Percentiles rank a stretch among this genome's conserved stretches.
phyloP scores from a whole-genome alignment of 2,888 invertebrate genomes.

The Amphipoea lucens region DNA sequence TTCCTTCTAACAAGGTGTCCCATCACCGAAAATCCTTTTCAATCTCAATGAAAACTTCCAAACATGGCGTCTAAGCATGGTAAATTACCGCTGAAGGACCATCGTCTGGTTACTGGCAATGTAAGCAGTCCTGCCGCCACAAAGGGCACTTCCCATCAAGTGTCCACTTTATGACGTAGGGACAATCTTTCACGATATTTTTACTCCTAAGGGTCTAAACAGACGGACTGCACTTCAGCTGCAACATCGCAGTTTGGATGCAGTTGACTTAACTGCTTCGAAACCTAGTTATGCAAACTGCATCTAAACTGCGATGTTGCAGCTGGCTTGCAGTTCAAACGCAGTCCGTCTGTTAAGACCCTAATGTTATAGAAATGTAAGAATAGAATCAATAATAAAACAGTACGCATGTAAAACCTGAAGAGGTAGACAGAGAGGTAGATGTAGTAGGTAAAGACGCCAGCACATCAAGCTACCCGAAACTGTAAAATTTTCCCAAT shows the following conservation, averaged over 20 bases:
- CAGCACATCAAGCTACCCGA: too few relatives aligned
- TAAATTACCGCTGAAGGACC: slow-evolving; percentile 55
- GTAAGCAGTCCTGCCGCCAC: slow-evolving; percentile 50
- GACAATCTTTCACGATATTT: slow-evolving; percentile 40
- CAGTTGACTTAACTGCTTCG: too few relatives aligned
- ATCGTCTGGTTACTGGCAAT: slow-evolving; percentile 48
- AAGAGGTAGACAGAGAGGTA: background rate
- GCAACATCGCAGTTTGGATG: too few relatives aligned
- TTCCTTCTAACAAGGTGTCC: background rate
- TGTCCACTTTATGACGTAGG: slow-evolving; percentile 35
- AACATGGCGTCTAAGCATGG: slow-evolving; percentile 40
- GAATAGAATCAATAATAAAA: background rate
- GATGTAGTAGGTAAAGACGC: background rate
- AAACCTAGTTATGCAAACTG: too few relatives aligned
- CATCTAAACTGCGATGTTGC: too few relatives aligned
- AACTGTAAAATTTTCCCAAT: too few relatives aligned
- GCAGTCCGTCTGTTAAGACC: too few relatives aligned
- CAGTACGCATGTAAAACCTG: background rate
- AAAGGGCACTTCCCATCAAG: slow-evolving; percentile 46
- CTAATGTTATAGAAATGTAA: slow-evolving; percentile 32
- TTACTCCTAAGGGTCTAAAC: background rate
- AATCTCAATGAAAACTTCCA: slow-evolving; percentile 22
- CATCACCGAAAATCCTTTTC: slow-evolving; percentile 19
- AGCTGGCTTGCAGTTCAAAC: too few relatives aligned
- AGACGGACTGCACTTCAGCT: too few relatives aligned